phyloP scores from a whole-genome alignment of 2,797 vertebrate species.

The Sebastes iracundus region DNA sequence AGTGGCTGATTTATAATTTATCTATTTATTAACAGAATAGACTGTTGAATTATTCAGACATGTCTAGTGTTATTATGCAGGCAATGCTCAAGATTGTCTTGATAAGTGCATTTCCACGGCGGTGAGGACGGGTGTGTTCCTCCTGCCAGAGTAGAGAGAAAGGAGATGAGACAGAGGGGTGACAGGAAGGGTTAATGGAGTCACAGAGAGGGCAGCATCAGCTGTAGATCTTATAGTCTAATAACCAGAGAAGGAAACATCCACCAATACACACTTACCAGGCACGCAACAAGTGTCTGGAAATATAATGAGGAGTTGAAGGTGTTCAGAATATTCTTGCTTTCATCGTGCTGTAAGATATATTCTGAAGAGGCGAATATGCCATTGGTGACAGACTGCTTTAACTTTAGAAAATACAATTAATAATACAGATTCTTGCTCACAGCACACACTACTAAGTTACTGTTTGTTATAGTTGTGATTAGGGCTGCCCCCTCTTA shows the following conservation, averaged over 20 bases:
- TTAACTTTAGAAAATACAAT: not conserved
- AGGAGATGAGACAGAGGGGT: not conserved
- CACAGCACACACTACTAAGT: not conserved
- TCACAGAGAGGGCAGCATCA: not conserved
- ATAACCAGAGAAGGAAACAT: not conserved
- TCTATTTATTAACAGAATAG: slow-evolving; percentile 1
- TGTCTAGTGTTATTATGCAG: slow-evolving; percentile 1
- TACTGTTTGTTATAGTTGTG: not conserved
- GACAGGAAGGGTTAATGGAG: slow-evolving; percentile 6
- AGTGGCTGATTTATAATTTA: slow-evolving; percentile 9
- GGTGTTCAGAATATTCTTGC: not conserved
- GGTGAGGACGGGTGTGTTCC: not conserved
- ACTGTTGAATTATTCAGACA: slow-evolving; percentile 30
- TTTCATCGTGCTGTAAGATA: not conserved
- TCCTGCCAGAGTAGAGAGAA: not conserved
- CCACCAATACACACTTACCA: not conserved
- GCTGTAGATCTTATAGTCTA: not conserved
- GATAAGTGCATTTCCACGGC: not conserved
- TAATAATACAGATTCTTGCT: not conserved
- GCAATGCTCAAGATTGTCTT: not conserved
- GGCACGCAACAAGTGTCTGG: not conserved
- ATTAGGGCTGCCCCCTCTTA: accelerated
- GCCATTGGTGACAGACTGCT: not conserved
- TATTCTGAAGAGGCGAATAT: accelerated
- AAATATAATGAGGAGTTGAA: not conserved